Base-by-base conservation (phyloP, 2,797 vertebrate species). In the Hippocampus kuda region DNA sequence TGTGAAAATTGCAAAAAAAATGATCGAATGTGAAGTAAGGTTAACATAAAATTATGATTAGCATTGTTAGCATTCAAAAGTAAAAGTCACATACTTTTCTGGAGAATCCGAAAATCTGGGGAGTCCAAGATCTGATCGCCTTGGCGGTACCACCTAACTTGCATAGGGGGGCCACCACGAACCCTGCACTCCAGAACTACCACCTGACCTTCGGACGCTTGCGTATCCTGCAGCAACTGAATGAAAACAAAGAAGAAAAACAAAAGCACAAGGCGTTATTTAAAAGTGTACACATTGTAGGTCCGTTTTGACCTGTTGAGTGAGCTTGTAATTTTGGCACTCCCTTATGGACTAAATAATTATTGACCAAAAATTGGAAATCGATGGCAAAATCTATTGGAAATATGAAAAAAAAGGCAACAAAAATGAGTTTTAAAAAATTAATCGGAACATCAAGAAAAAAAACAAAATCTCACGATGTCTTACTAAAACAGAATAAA, bases 131-230 rank as follows among this genome's bases (percentile, higher is more conserved):
- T 94, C 88, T 98, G 94, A 53, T 89, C 77, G 1, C 92, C 94
- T 79, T 97, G 92, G n/a, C 94, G 92, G 87, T 87, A 94, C 97
- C 97, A 99, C 61, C 83, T 87, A 80, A 99, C 94, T 72, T 89
- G 89, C 72, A 94, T 81, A 2, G 94, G 93, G 64, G 91, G 93
- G 0, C 87, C 80, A 41, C 95, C 95, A 54, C 91, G 92, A 26
- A 98, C 92, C 74, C 96, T 88, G 85, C 95, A 95, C 88, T 99
- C 97, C 84, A 99, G 80, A 46, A 98, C 95, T 75, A 98, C 94
- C 0, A 96, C 93, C 84, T 97, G 94, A 71, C 97, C 96, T 81
- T 98, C 96, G 0, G 92, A 94, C 0, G 94, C 92, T 60, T 89
- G 91, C 6, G 88, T 82, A 26, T 94, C 93, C 87, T 98, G 96